A percentile compares a stretch with the other conserved stretches of the same genome.
phyloP scores from a whole-genome alignment of 92 coral and sea anemone species.

The Palythoa grandis region DNA sequence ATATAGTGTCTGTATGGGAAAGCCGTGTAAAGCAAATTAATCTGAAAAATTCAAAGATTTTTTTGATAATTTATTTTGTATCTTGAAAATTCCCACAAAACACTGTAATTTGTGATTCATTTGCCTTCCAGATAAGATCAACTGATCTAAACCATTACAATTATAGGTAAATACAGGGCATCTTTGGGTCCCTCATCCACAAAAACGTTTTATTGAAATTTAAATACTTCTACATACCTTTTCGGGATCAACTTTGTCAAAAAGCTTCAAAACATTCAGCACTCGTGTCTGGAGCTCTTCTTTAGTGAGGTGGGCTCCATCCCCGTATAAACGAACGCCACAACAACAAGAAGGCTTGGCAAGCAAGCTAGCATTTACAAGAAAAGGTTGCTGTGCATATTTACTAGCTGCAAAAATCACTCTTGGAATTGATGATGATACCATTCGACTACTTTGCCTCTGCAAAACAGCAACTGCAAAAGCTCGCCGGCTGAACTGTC shows the following conservation, averaged over 20 bases:
- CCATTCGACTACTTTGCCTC: slow-evolving; percentile 74
- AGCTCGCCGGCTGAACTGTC: slow-evolving; percentile 65
- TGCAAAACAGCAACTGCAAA: slow-evolving; percentile 65
- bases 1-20: too few species aligned
- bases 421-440: slow-evolving; percentile 72
- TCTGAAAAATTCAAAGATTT: too few species aligned
- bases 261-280: slow-evolving; percentile 90
- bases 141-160: too few species aligned
- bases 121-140: too few species aligned
- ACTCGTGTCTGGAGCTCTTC: slow-evolving; percentile 89
- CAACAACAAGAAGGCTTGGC: slow-evolving; percentile 54
- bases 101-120: too few species aligned
- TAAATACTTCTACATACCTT: slow-evolving; percentile 53
- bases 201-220: not conserved
- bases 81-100: too few species aligned
- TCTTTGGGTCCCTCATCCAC: not conserved
- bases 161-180: too few species aligned
- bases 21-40: too few species aligned
- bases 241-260: slow-evolving; percentile 96
- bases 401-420: slow-evolving; percentile 72
- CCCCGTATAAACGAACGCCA: slow-evolving; percentile 73
- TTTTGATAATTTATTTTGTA: too few species aligned
- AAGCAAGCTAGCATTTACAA: slow-evolving; percentile 51
- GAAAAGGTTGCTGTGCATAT: slow-evolving; percentile 66
- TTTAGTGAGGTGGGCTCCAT: slow-evolving; percentile 64